A percentile compares a stretch with the other conserved stretches of the same genome.
Conservation (phyloP, 1,140 invertebrate species). For the Cryptotermes secundus region DNA sequence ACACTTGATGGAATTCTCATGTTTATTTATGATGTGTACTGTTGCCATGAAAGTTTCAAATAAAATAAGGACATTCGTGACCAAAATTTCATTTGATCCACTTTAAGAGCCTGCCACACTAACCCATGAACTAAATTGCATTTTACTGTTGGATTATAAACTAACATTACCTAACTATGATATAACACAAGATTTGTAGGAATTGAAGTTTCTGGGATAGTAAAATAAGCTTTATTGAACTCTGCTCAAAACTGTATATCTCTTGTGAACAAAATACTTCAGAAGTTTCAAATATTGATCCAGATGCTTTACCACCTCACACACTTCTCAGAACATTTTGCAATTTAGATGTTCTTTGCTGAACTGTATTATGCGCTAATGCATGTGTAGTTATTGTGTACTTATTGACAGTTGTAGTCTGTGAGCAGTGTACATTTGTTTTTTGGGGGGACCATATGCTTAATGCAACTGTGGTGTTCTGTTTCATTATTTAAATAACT, state of each 20-base stretch:
- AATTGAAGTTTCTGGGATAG: too few species aligned
- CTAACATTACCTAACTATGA: too few species aligned
- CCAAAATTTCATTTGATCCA: too few species aligned
- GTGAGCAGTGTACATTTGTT: not conserved
- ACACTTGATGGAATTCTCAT: too few species aligned
- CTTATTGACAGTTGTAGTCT: not conserved
- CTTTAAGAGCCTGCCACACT: too few species aligned
- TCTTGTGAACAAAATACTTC: not conserved
- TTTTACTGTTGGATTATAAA: too few species aligned
- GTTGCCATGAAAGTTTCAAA: too few species aligned
- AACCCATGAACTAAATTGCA: too few species aligned
- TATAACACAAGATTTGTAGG: too few species aligned
- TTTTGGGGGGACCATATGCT: not conserved
- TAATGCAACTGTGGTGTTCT: not conserved
- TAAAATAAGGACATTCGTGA: too few species aligned
- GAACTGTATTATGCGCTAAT: not conserved
- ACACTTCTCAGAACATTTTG: not conserved
- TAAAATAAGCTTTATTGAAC: too few species aligned
- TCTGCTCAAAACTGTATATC: not conserved
- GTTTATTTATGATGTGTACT: too few species aligned
- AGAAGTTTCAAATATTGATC: not conserved
- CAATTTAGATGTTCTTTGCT: not conserved
- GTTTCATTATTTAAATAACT: not conserved
- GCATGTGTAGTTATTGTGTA: not conserved
- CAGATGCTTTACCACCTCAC: not conserved